phyloP scores from a whole-genome alignment of 2,113 vertebrate species.

The Notiomystis cincta region DNA sequence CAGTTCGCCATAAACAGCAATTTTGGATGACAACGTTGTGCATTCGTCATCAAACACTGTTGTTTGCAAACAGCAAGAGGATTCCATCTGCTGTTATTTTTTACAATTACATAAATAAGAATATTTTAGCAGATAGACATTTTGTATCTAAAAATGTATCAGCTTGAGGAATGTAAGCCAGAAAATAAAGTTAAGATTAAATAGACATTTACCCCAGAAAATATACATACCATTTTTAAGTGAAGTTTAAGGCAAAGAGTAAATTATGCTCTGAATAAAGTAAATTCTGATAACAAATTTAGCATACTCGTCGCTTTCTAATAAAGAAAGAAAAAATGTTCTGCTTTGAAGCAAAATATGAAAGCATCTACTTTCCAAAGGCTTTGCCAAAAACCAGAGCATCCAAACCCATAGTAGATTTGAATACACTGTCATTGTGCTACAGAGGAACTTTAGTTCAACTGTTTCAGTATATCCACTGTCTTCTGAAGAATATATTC shows the following conservation, averaged over 20 bases:
- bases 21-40: background rate
- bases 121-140: background rate
- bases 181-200: background rate
- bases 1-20: constrained; percentile 1
- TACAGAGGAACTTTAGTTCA: background rate
- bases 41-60: background rate
- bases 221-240: background rate
- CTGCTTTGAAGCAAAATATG: background rate
- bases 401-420: background rate
- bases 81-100: background rate
- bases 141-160: background rate
- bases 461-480: background rate
- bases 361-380: background rate
- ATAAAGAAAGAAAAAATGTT: background rate
- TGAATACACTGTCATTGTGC: background rate
- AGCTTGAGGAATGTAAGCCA: background rate
- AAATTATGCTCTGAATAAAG: background rate
- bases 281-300: background rate
- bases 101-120: background rate
- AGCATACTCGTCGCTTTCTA: background rate
- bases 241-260: background rate
- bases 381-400: background rate
- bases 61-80: constrained; percentile 12
- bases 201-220: background rate
- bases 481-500: background rate